These are phyloP conservation scores for Polypterus senegalus DNA, from an alignment of 2,113 vertebrate genomes.

Conservation along the genomic window DNA sequence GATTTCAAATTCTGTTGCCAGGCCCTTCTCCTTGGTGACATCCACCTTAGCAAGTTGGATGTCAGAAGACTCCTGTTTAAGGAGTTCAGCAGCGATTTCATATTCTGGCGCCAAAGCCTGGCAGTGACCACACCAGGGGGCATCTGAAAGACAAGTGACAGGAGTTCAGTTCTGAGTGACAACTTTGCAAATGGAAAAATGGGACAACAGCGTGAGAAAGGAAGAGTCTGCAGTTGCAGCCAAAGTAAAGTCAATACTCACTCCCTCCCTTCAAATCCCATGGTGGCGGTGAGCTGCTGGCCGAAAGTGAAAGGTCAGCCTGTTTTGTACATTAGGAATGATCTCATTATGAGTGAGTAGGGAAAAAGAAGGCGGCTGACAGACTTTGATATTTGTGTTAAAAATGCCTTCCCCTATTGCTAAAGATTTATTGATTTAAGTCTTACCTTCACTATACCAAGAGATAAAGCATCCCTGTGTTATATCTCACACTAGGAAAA, in stretches of 20 bases:
- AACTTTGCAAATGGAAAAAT: neutral
- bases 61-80: constrained; percentile 38
- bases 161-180: neutral
- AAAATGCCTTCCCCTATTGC: too few relatives aligned
- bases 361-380: too few relatives aligned
- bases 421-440: too few relatives aligned
- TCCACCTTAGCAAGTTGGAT: constrained; percentile 72
- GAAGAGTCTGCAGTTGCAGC: too few relatives aligned
- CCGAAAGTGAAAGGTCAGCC: neutral
- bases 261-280: neutral
- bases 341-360: too few relatives aligned
- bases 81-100: constrained; percentile 44
- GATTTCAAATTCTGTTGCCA: constrained; percentile 60
- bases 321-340: neutral
- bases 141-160: constrained; percentile 43
- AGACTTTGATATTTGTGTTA: too few relatives aligned
- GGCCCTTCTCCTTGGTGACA: constrained; percentile 42
- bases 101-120: constrained; percentile 59
- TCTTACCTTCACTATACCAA: too few relatives aligned
- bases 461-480: too few relatives aligned
- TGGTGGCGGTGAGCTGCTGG: neutral
- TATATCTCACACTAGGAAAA: too few relatives aligned
- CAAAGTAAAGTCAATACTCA: neutral
- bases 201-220: too few relatives aligned
- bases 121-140: constrained; percentile 80